Base-by-base conservation (phyloP, 2,888 invertebrate species). In the Dorcus hopei region DNA sequence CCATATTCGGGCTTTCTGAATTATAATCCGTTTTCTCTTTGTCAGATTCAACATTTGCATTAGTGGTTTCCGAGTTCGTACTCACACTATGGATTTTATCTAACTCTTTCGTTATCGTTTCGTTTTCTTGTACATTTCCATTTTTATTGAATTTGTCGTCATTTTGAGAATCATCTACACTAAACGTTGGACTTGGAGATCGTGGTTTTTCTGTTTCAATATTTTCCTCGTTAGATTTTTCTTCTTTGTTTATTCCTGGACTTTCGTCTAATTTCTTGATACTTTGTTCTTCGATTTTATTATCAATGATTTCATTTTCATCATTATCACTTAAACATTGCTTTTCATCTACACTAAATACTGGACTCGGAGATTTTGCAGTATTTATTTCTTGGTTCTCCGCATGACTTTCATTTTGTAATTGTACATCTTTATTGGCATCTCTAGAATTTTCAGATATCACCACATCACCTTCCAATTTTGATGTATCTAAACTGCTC, bases 341-440 rank as follows among this genome's bases (percentile, higher is more conserved):
- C 7, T 9, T 11, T 23, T 41, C 41, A 14, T 23, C 38, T 8
- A 54, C 40, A 26, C 51, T 56, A 38, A 56, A 56, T 8, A 39
- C 47, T 16, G 56, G 56, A 56, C 51, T 56, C 7, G 45, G 7
- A 19, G 19, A 56, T 39, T 45, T 42, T n/a, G 45, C 52, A 14
- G 50, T 57, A 38, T 9, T 45, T 41, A 2, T 33, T 14, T 50
- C 49, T 38, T 3, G 8, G 3, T 43, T 16, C 2, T 38, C n/a
- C 38, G 9, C 16, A 11, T n/a, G 7, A 16, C 3, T 19, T 9
- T 54, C 38, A n/a, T 38, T 33, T 48, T 16, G n/a, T 3, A 43
- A 19, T 19, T 11, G 5, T 6, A 45, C 39, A 47, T 9, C 40
- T 19, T 48, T 9, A 41, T 49, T 19, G 6, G 11, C 19, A 49